Percentiles rank a stretch among this genome's conserved stretches.
These are phyloP conservation scores for Panopea generosa DNA, from an alignment of 2,888 invertebrate species.

Conservation along the genomic window DNA sequence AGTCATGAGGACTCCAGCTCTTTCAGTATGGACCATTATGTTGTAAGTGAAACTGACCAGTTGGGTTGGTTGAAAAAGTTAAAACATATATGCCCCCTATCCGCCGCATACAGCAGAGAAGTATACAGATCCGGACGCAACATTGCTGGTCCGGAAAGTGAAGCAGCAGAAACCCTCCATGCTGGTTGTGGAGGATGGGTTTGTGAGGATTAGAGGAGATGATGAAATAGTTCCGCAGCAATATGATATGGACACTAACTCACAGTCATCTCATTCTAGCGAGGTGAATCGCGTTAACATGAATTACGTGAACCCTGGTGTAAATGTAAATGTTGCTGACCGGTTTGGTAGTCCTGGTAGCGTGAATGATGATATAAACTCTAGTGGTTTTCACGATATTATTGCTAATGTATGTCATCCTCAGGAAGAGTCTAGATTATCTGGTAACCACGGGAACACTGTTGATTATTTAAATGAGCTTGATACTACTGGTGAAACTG, in stretches of 20 bases:
- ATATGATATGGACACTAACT: conserved; percentile 57
- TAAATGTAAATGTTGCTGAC: conserved; percentile 6
- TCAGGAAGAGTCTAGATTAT: conserved; percentile 35
- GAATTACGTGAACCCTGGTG: conserved; percentile 14
- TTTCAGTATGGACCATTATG: conserved; percentile 43
- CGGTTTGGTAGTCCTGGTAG: conserved; percentile 19
- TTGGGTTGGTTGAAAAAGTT: conserved; percentile 50
- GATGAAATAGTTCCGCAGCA: conserved; percentile 83
- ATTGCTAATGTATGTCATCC: conserved; percentile 38
- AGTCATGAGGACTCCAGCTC: conserved; percentile 39
- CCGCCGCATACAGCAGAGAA: conserved; percentile 59
- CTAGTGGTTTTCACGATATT: conserved; percentile 3
- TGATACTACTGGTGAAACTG: conserved; percentile 37
- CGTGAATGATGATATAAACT: conserved; percentile 36
- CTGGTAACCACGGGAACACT: conserved; percentile 13
- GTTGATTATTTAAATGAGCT: conserved; percentile 7
- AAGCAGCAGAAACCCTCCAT: conserved; percentile 87
- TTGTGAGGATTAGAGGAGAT: conserved; percentile 93
- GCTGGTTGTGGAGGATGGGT: conserved; percentile 96
- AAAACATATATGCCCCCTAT: conserved; percentile 35
- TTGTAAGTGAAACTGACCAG: conserved; percentile 52
- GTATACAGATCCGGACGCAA: conserved; percentile 57
- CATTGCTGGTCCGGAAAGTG: conserved; percentile 52
- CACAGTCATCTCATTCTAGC: conserved; percentile 43
- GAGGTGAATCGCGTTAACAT: conserved; percentile 36